Conservation (phyloP, 30 jellyfish, hydroid and myxozoan species). For the Calvadosia cruxmelitensis region DNA sequence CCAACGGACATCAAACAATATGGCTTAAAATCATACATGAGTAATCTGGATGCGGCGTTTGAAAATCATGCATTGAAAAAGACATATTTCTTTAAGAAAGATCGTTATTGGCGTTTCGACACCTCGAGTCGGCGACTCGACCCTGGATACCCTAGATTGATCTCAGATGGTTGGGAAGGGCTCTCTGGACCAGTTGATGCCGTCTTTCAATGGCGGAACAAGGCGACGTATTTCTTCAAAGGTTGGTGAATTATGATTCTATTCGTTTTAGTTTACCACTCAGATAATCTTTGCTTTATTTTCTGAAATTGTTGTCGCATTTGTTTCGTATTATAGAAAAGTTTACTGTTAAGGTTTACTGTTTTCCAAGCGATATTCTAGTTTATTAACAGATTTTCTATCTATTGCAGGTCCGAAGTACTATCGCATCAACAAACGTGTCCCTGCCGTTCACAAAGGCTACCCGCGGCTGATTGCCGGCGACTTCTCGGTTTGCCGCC, state of each 20-base stretch:
- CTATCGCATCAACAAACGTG: conserved; percentile 16
- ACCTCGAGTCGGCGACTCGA: conserved; percentile 31
- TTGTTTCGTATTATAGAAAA: too few relatives aligned
- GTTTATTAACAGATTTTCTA: neutral
- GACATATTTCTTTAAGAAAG: conserved; percentile 72
- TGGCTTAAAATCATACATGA: conserved; percentile 50
- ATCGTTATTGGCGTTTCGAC: conserved; percentile 64
- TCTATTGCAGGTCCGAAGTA: conserved; percentile 5
- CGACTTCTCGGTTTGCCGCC: conserved; percentile 10
- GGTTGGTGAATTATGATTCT: too few relatives aligned
- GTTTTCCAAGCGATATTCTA: too few relatives aligned
- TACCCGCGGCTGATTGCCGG: conserved; percentile 10
- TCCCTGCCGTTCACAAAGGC: conserved; percentile 13
- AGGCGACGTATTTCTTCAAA: conserved; percentile 50
- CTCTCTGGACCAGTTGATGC: conserved; percentile 53
- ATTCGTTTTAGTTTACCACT: too few relatives aligned
- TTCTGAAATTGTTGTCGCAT: too few relatives aligned
- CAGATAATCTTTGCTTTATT: too few relatives aligned
- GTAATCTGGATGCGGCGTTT: conserved; percentile 60
- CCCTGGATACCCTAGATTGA: conserved; percentile 72
- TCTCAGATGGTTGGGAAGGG: conserved; percentile 48
- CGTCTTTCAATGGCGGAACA: conserved; percentile 59
- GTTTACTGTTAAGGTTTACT: too few relatives aligned
- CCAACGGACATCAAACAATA: conserved; percentile 25
- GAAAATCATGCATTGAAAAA: conserved; percentile 36